A percentile compares a stretch with the other conserved stretches of the same genome.
Evolutionary conservation across 2,113 vertebrate genomes (phyloP).

Genomic region (Cinclus cinclus): DNA sequence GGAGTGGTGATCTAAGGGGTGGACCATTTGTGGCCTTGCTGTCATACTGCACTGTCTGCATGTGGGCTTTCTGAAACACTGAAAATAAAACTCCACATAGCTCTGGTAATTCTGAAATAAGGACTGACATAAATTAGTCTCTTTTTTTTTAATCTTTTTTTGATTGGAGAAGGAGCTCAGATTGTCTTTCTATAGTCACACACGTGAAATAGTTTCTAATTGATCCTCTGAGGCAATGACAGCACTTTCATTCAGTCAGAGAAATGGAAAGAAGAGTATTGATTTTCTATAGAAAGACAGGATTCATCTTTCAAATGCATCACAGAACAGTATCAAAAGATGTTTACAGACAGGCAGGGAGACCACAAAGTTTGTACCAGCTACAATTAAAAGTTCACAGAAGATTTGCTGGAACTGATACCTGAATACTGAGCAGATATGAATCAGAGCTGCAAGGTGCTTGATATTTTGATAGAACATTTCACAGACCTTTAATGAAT

Average conservation of each 20-base stretch:
- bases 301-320: not conserved
- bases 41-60: not conserved
- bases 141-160: not conserved
- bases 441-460: not conserved
- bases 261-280: not conserved
- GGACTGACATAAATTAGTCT: not conserved
- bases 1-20: not conserved
- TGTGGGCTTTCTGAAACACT: not conserved
- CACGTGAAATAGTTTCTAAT: not conserved
- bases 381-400: constrained; percentile 30
- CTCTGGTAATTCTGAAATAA: not conserved
- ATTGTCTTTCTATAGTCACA: not conserved
- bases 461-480: not conserved
- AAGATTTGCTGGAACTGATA: not conserved
- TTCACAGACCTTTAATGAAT: constrained; percentile 5
- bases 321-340: not conserved
- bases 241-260: not conserved
- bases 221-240: not conserved
- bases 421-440: not conserved
- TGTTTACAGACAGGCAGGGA: not conserved
- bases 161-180: not conserved
- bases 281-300: not conserved
- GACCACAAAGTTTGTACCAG: not conserved
- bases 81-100: not conserved
- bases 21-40: not conserved